Percentiles rank a stretch among this genome's conserved stretches.
These are phyloP conservation scores for Antechinus stuartii DNA, from an alignment of 2,113 vertebrate species.

Conservation along the genomic window DNA sequence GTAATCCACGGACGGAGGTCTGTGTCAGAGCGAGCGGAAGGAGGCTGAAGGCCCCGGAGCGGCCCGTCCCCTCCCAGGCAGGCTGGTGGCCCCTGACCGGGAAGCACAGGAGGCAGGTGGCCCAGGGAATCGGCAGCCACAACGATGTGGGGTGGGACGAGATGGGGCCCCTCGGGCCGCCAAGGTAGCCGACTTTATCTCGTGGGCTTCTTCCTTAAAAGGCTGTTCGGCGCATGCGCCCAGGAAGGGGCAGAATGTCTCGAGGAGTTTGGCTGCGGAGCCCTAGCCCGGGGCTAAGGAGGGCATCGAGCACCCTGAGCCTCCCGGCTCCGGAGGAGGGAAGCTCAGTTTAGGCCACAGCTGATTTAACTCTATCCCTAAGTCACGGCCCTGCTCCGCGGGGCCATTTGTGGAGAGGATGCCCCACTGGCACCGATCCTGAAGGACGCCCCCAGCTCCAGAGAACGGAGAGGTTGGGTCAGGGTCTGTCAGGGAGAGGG, in stretches of 20 bases:
- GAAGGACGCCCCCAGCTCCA: not conserved
- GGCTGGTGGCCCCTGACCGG: constrained; percentile 79
- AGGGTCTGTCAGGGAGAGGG: no score
- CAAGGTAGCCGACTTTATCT: no score
- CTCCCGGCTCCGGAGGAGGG: not conserved
- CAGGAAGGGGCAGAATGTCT: no score
- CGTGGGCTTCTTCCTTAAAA: not conserved
- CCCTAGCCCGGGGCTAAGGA: no score
- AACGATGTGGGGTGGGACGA: constrained; percentile 65
- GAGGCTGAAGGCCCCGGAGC: constrained; percentile 83
- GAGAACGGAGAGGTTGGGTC: no score
- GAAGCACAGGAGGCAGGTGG: constrained; percentile 82
- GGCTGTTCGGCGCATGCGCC: constrained; percentile 29
- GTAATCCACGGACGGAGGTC: constrained; percentile 87
- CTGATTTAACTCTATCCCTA: no score
- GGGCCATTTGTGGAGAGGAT: no score
- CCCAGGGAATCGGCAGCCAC: constrained; percentile 76
- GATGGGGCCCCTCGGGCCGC: no score
- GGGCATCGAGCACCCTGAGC: no score
- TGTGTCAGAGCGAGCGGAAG: constrained; percentile 88
- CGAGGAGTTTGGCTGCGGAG: no score
- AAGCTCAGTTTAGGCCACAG: not conserved
- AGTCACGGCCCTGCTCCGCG: not conserved
- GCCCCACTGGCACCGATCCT: not conserved
- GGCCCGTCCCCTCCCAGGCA: constrained; percentile 82